Percentiles rank a stretch among this genome's conserved stretches.
Conservation (phyloP, 2,888 invertebrate species). For the Penaeus monodon region DNA sequence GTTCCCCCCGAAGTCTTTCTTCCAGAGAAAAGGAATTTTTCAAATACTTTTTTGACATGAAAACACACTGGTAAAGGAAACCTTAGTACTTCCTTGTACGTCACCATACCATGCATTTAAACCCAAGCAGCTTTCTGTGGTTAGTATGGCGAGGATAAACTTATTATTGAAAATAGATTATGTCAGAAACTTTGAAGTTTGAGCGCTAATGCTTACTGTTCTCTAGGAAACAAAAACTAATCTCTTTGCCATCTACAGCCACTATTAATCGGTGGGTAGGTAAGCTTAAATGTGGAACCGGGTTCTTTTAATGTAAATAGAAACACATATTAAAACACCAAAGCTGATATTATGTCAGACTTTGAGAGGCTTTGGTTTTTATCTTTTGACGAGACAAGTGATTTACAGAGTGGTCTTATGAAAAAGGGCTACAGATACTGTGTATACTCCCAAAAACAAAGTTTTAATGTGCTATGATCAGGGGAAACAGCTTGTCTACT, state of each 20-base stretch:
- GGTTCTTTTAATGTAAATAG: neutral
- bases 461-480: slow-evolving; percentile 24
- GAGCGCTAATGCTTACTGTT: too few species aligned
- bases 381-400: slow-evolving; percentile 9
- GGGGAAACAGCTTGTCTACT: neutral
- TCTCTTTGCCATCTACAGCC: neutral
- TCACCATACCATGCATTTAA: too few species aligned
- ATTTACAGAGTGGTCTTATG: neutral
- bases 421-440: neutral
- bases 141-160: too few species aligned
- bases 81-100: too few species aligned
- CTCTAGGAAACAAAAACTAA: too few species aligned
- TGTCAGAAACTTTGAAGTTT: too few species aligned
- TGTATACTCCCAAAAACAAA: slow-evolving; percentile 6
- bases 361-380: neutral
- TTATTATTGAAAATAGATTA: too few species aligned
- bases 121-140: too few species aligned
- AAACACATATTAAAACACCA: neutral
- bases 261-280: neutral
- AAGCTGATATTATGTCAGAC: neutral
- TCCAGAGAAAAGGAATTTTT: too few species aligned
- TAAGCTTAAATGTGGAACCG: neutral
- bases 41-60: too few species aligned
- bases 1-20: too few species aligned
- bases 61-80: too few species aligned